phyloP scores from a whole-genome alignment of 2,797 vertebrate species.

The Catamblyrhynchus diadema region DNA sequence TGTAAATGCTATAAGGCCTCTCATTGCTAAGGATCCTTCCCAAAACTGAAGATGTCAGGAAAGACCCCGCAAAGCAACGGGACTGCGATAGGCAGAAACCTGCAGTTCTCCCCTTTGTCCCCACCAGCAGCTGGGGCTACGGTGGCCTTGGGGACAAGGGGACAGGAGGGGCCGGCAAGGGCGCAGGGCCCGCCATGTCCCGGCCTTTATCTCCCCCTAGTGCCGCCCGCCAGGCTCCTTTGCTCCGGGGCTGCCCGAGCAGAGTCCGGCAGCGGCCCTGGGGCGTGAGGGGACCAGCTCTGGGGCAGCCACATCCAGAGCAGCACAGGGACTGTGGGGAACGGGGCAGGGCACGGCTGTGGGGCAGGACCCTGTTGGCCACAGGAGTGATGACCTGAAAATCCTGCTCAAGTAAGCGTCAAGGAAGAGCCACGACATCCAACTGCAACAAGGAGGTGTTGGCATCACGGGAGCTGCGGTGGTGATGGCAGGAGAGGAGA shows the following conservation, averaged over 20 bases:
- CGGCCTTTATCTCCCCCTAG: constrained; percentile 58
- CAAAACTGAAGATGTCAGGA: not conserved
- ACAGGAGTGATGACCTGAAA: fast-evolving
- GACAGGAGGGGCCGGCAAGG: not conserved
- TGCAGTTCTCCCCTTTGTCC: not conserved
- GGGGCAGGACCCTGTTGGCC: not conserved
- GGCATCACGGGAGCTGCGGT: fast-evolving
- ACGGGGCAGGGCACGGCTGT: not conserved
- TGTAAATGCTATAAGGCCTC: fast-evolving
- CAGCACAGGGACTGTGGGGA: fast-evolving
- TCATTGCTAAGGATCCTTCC: fast-evolving
- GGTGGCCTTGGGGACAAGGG: not conserved
- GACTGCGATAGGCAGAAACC: fast-evolving
- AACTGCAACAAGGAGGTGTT: fast-evolving
- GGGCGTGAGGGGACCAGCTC: not conserved
- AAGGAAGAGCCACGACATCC: fast-evolving
- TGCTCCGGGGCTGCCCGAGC: not conserved
- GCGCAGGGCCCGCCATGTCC: not conserved
- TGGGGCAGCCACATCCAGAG: fast-evolving
- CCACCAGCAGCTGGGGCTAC: fast-evolving
- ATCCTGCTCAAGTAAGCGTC: fast-evolving
- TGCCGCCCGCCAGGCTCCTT: not conserved
- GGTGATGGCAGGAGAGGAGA: not conserved
- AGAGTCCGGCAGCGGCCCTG: fast-evolving
- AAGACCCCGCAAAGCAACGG: not conserved